Evolutionary conservation across 2,888 invertebrate genomes (phyloP).

Genomic region (Gisinianus flammeolus): DNA sequence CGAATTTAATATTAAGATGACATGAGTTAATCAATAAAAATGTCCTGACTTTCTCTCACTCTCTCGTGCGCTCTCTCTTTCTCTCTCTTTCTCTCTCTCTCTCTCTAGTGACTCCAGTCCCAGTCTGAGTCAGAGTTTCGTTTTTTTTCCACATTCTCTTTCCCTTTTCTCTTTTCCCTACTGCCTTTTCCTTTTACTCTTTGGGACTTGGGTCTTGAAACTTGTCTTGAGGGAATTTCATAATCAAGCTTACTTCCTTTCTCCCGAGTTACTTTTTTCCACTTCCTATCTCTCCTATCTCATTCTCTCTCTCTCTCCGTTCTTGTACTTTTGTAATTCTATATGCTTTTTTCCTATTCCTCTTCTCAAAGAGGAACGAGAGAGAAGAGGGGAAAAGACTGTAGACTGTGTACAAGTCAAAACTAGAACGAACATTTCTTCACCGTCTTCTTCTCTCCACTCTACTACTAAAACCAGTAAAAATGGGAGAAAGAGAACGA

Average conservation of each 20-base stretch:
- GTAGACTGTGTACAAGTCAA: not conserved
- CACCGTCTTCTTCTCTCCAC: not conserved
- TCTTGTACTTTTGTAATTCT: not conserved
- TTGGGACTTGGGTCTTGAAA: not conserved
- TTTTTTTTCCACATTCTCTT: not conserved
- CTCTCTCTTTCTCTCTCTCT: not conserved
- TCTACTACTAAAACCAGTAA: too few species aligned
- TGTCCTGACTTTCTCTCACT: not conserved
- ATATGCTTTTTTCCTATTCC: not conserved
- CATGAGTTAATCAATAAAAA: not conserved
- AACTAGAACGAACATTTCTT: not conserved
- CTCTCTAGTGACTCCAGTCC: not conserved
- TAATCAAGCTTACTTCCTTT: conserved; percentile 12
- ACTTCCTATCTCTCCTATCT: not conserved
- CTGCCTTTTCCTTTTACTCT: not conserved
- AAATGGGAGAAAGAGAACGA: too few species aligned
- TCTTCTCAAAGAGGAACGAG: not conserved
- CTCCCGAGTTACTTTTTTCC: not conserved
- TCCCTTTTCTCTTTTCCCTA: not conserved
- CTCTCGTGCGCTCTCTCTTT: not conserved
- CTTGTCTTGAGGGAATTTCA: conserved; percentile 3
- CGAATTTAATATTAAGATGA: not conserved
- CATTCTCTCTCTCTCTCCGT: not conserved
- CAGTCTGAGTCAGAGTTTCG: too few species aligned
- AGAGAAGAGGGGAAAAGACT: not conserved